phyloP scores from a whole-genome alignment of 2,888 invertebrate species.

The Calliscelio sp. region DNA sequence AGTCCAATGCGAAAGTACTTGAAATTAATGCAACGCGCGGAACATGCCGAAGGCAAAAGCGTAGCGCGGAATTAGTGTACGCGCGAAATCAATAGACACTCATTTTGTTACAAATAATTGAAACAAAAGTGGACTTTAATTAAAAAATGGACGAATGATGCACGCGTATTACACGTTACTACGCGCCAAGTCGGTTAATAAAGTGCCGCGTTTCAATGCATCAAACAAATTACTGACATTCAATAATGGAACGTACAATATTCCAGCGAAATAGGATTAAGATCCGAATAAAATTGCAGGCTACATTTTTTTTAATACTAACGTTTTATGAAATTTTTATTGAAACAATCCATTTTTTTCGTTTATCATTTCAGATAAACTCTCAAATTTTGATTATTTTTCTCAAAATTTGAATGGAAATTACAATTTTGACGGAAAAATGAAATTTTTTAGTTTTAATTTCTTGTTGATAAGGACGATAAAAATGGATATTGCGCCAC shows the following conservation, averaged over 20 bases:
- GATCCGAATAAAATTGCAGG: slow-evolving; percentile 21
- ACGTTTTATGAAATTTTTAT: slow-evolving; percentile 28
- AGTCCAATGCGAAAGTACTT: slow-evolving; percentile 42
- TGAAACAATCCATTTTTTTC: too few species aligned
- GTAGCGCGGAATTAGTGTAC: slow-evolving; percentile 34
- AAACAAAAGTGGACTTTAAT: slow-evolving; percentile 63
- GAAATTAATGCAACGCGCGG: slow-evolving; percentile 47
- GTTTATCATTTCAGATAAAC: too few species aligned
- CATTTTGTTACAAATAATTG: slow-evolving; percentile 66
- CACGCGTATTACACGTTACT: slow-evolving; percentile 45
- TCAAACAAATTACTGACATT: slow-evolving; percentile 53
- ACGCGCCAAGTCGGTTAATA: slow-evolving; percentile 58
- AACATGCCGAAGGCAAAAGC: slow-evolving; percentile 36
- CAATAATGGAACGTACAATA: slow-evolving; percentile 44
- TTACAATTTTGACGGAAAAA: too few species aligned
- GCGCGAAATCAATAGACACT: slow-evolving; percentile 57
- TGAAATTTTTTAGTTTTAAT: too few species aligned
- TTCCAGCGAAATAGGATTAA: slow-evolving; percentile 42
- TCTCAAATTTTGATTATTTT: too few species aligned
- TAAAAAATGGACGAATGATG: slow-evolving; percentile 62
- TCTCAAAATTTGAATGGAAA: too few species aligned
- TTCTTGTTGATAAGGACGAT: slow-evolving; percentile 40
- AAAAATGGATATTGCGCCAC: slow-evolving; percentile 21
- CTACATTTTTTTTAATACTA: slow-evolving; percentile 19
- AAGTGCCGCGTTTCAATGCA: slow-evolving; percentile 50